A percentile compares a stretch with the other conserved stretches of the same genome.
phyloP scores from a whole-genome alignment of 35 echinoderm and acorn worm genomes.

The Stichopus chloronotus region DNA sequence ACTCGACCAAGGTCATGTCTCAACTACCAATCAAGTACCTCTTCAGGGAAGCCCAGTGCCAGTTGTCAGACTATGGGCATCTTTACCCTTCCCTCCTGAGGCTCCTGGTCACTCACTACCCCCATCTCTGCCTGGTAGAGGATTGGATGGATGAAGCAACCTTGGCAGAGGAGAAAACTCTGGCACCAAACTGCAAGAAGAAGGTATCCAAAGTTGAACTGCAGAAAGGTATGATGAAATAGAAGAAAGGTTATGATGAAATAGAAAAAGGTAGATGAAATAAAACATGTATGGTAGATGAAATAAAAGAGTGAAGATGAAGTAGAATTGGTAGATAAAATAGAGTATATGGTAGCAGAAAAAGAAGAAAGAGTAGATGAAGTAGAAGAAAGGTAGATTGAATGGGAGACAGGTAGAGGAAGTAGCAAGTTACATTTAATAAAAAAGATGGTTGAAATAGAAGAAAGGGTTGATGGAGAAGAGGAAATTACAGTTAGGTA shows the following conservation, averaged over 20 bases:
- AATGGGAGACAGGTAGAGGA: no score
- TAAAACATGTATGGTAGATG: no score
- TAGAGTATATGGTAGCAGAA: no score
- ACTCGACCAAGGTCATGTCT: conserved; percentile 78
- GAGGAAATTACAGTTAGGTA: no score
- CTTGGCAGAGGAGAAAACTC: conserved; percentile 51
- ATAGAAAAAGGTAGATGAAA: not conserved
- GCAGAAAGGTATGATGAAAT: conserved; percentile 6
- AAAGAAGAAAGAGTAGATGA: no score
- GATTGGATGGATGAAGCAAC: conserved; percentile 90
- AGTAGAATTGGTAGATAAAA: no score
- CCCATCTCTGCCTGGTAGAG: conserved; percentile 96
- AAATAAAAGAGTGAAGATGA: no score
- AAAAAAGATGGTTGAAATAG: no score
- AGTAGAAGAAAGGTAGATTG: no score
- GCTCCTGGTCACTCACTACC: conserved; percentile 90
- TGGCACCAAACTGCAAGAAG: not conserved
- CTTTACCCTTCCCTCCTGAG: conserved; percentile 87
- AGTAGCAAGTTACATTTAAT: no score
- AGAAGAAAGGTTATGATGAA: not conserved
- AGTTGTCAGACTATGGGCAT: conserved; percentile 74
- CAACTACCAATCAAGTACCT: conserved; percentile 98
- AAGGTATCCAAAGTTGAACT: not conserved
- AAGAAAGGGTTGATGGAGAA: no score
- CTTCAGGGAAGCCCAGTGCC: conserved; percentile 73